Base-by-base conservation (phyloP, 2,113 vertebrate species). In the Ascaphus truei region DNA sequence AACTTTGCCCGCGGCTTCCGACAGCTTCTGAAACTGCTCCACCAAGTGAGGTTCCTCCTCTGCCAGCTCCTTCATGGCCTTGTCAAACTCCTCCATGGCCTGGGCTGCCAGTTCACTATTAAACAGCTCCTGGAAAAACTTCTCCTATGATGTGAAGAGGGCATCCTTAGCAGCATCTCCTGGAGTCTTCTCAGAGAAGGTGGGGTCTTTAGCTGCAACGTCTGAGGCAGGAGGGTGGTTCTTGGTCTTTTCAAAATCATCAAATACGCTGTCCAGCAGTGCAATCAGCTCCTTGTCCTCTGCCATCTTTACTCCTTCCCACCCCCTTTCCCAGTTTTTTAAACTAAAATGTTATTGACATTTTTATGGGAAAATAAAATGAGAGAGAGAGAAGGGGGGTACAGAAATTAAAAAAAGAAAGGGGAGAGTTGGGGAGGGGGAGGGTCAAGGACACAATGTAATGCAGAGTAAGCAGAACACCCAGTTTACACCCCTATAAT, bases 1-100 rank as follows among this genome's bases (percentile, higher is more conserved):
- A 15, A 96, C 94, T 93, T 90, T 93, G 2, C 92, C 93, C 0
- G 94, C 94, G 0, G 93, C 93, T 47, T 95, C 92, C 0, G 95
- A 96, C 41, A 96, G 87, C 51, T 92, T 94, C 1, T 95, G 90
- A 78, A 97, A 97, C 79, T 96, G 95, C 55, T 95, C 85, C 11
- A 96, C 86, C 22, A 96, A 75, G 45, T 95, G 93, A 0, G 94
- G 94, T 73, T 97, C 94, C 77, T 97, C 92, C 9, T 91, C 89
- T 1, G 93, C 95, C 76, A 97, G 68, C 77, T 96, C 93, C 2
- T 79, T 78, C 93, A 97, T 95, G 53, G 94, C 94, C 55, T 89
- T 91, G 80, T 96, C 92, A 67, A 94, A 97, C 78, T 97, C 94
- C 0, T 93, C 89, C 1, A 78, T 86, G 16, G 94, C 94, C 73